These are phyloP conservation scores for Proterorhinus semilunaris DNA, from an alignment of 2,113 vertebrate species.

Conservation along the genomic window DNA sequence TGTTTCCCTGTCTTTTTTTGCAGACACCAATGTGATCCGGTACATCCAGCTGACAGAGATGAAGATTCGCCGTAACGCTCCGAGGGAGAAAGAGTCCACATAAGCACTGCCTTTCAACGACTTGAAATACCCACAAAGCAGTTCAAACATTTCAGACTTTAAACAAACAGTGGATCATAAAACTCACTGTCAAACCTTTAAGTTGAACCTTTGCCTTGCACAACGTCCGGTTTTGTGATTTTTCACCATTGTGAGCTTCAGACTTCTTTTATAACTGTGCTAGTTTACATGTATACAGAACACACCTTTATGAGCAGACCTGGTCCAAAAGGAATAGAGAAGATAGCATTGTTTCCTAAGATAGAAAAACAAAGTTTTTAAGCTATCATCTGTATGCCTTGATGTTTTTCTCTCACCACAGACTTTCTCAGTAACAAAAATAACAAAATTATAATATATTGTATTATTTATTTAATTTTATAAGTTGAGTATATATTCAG, in stretches of 20 bases:
- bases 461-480: too few species aligned
- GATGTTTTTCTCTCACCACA: too few species aligned
- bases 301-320: constrained; percentile 9
- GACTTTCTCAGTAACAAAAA: too few species aligned
- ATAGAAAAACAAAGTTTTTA: too few species aligned
- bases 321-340: background rate
- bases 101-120: constrained; percentile 64
- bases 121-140: constrained; percentile 52
- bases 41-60: constrained; percentile 99
- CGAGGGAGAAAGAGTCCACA: constrained; percentile 89
- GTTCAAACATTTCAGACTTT: constrained; percentile 50
- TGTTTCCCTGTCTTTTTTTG: constrained; percentile 56
- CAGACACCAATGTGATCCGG: constrained; percentile 97
- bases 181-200: constrained; percentile 40
- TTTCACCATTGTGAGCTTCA: constrained; percentile 49
- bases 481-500: too few species aligned
- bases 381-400: too few species aligned
- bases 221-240: constrained; percentile 57
- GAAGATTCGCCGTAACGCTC: constrained; percentile 94
- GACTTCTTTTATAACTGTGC: constrained; percentile 10
- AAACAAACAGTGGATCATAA: constrained; percentile 29
- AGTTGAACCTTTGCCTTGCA: constrained; percentile 58
- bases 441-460: too few species aligned
- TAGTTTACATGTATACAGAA: constrained; percentile 3
- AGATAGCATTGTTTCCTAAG: background rate